Evolutionary conservation across 2,888 invertebrate genomes (phyloP), one percentile per base, ranked within the genome.

Genomic region (Drosophila mimetica): DNA sequence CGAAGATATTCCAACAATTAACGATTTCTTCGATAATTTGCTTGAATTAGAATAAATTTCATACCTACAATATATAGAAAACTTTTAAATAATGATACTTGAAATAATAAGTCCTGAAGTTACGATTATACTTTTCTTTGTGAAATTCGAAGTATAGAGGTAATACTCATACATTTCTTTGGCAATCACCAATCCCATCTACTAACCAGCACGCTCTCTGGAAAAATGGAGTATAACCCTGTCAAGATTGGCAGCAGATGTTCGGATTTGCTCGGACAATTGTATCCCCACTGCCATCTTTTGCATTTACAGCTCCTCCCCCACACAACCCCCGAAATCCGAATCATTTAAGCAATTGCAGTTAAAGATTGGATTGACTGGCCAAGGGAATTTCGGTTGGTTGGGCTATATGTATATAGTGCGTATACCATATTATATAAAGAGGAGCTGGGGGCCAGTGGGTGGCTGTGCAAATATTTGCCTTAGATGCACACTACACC

Each of bases 301-400:
- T 30, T n/a, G 3, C 18, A 25, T 25, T 34, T 41, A 13, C 34
- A 22, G 34, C 11, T 34, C 16, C 9, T 14, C 20, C 8, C 30
- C 5, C 14, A 0, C 57, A 11, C 20, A 11, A n/a, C n/a, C 7
- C 20, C 34, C 39, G 11, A 30, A 30, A 28, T 28, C 52, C 36
- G 18, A 47, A 59, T 55, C 59, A 42, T 48, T 50, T 42, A 53
- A 70, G 58, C 52, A 70, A 70, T 53, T 47, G 53, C 70, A 48
- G 59, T 25, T 59, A 37, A 39, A 44, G 52, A 59, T 53, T 70
- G 59, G 59, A 59, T 57, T 60, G 61, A 61, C 47, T 47, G 61
- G 44, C 44, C 60, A 18, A 16, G 41, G 48, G 63, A 60, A 30
- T 44, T 59, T 52, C 30, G 46, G 30, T 46, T 18, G 16, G 46